A percentile compares a stretch with the other conserved stretches of the same genome.
Conservation (phyloP, 2,888 invertebrate genomes). For the Pachydiplax longipennis region DNA sequence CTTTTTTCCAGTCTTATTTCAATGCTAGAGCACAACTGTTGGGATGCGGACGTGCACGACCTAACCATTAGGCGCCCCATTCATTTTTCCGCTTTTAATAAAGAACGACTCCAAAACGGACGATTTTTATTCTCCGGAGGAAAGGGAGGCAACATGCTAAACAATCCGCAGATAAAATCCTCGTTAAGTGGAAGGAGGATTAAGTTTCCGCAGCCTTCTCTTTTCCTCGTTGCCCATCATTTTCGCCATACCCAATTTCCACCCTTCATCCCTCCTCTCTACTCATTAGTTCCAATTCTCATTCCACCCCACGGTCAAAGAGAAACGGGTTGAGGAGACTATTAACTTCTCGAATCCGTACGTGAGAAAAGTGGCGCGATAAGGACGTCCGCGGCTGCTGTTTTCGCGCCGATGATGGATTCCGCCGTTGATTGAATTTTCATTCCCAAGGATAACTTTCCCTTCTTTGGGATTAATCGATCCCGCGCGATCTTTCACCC, state of each 20-base stretch:
- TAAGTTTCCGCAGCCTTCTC: not conserved
- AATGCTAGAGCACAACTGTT: too few relatives aligned
- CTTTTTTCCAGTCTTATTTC: too few relatives aligned
- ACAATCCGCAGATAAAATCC: constrained; percentile 27
- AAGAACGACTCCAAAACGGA: too few relatives aligned
- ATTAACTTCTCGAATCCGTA: too few relatives aligned
- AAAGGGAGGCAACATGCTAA: not conserved
- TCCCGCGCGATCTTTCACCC: not conserved
- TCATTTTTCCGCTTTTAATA: too few relatives aligned
- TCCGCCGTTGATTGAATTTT: constrained; percentile 26
- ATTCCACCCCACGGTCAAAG: constrained; percentile 29
- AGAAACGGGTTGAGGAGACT: not conserved
- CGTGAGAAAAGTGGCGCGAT: not conserved
- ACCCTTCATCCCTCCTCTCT: not conserved
- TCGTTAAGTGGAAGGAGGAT: not conserved
- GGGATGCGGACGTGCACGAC: too few relatives aligned
- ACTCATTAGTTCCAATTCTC: constrained; percentile 17
- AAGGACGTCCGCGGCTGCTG: not conserved
- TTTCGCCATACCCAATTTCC: not conserved
- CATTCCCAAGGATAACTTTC: constrained; percentile 25
- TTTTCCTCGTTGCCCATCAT: not conserved
- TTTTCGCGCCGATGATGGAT: not conserved
- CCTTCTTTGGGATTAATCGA: not conserved
- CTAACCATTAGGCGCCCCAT: too few relatives aligned
- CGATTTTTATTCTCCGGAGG: not conserved